Base-by-base conservation (phyloP, 2,888 invertebrate species). In the Acleris sparsana region DNA sequence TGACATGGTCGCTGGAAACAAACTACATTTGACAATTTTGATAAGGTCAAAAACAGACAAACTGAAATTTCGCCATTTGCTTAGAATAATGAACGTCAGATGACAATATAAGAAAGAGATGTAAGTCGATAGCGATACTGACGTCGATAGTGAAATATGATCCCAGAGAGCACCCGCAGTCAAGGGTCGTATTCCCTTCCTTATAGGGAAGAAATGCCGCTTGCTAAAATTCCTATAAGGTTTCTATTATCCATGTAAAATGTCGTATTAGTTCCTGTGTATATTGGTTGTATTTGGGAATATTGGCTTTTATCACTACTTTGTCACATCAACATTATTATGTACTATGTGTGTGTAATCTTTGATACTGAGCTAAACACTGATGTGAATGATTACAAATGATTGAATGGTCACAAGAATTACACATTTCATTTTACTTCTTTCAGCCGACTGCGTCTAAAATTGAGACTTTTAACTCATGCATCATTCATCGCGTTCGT, bases 41-140 rank as follows among this genome's bases (percentile, higher is more conserved):
- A 13, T 39, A 39, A 39, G 39, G 33, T 13, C 39, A 13, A 9
- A 39, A 4, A 39, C 39, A 39, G 13, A 13, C 33, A 33, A n/a
- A n/a, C 13, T 39, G 39, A 13, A 3, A 39, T 39, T 39, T 39
- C 39, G 39, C 39, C 39, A 39, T 13, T 39, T 39, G 39, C 13
- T 39, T n/a, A 46, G n/a, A 16, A n/a, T 9, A 49, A n/a, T 56
- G 22, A 60, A 61, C 51, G 2, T n/a, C 3, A 46, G 22, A 44
- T 22, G 25, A 57, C 46, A 44, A 51, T n/a, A 51, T 51, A 55
- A 20, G 51, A 49, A 55, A 61, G 49, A 64, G 49, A 64, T 48
- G 81, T 78, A 81, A 82, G 76, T 70, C 74, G 78, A 84, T 82
- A 76, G 72, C 73, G 78, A 84, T 82, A 76, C 73, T 73, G 61